Base-by-base conservation (phyloP, 2,888 invertebrate genomes). In the Scaeva pyrastri region DNA sequence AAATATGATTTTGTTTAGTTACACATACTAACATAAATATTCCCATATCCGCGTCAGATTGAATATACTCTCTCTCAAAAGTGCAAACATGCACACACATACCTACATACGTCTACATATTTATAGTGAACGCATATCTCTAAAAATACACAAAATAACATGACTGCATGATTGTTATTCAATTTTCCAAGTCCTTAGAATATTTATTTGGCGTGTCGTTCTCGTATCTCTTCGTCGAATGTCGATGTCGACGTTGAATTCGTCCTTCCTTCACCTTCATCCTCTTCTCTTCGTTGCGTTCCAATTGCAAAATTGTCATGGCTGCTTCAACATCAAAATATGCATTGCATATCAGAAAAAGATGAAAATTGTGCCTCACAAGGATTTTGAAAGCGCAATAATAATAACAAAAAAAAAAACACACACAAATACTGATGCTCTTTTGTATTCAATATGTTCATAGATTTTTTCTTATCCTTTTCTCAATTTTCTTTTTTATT, bases 301-400 rank as follows among this genome's bases (percentile, higher is more conserved):
- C 55, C 55, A 31, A 56, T 56, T 56, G n/a, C 31, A 31, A 56
- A 50, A 56, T 31, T 56, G 55, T 56, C 55, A 56, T 56, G 55
- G 16, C 31, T 56, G 31, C 55, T 21, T 21, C 55, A 56, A 56
- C 26, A 31, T 56, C 55, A 56, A 56, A 56, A 56, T 31, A 31
- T 56, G n/a, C 55, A 56, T n/a, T n/a, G n/a, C n/a, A n/a, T n/a
- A n/a, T 56, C 55, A 56, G 26, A 10, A 21, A 31, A 31, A 14
- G 12, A 56, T 21, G n/a, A n/a, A 26, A 56, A 56, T 56, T 56
- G 55, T 56, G 55, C n/a, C 55, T 19, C 45, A 48, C 45, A 48
- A 48, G 45, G 45, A 48, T 48, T 16, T 48, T 16, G n/a, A 48
- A 8, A 31, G 31, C 31, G 45, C 14, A 48, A 48, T 48, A 48